These are phyloP conservation scores for Nesogale talazaci DNA, from an alignment of 2,113 vertebrate species.

Conservation along the genomic window DNA sequence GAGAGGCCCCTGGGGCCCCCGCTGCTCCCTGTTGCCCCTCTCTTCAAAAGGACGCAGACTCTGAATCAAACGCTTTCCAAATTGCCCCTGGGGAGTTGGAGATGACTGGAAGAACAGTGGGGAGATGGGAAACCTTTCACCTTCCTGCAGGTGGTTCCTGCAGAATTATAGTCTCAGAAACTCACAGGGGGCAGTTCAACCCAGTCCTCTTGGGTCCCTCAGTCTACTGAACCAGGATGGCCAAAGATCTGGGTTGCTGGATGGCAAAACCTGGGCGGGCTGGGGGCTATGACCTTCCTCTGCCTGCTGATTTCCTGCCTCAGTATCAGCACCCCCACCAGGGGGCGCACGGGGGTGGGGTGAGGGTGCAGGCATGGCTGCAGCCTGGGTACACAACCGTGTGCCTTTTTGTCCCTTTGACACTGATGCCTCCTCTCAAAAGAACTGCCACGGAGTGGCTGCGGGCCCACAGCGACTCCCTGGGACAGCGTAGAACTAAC, in stretches of 20 bases:
- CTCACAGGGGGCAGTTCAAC: too few species aligned
- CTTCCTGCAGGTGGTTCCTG: not conserved
- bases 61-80: not conserved
- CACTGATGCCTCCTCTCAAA: too few species aligned
- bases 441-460: too few species aligned
- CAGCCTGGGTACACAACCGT: too few species aligned
- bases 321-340: constrained; percentile 12
- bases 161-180: too few species aligned
- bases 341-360: not conserved
- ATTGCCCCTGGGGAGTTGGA: not conserved
- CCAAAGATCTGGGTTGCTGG: not conserved
- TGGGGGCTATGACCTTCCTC: rapidly evolving
- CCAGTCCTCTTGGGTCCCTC: not conserved
- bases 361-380: too few species aligned
- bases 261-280: too few species aligned
- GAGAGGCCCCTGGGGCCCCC: not conserved
- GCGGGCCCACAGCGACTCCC: too few species aligned
- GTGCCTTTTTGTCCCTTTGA: too few species aligned
- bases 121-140: not conserved
- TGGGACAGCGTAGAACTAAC: too few species aligned
- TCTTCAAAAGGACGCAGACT: constrained; percentile 4
- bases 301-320: rapidly evolving
- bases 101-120: not conserved
- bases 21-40: not conserved
- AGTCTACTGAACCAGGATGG: constrained; percentile 12